Base-by-base conservation (phyloP, 2,113 vertebrate genomes). In the Tauraco erythrolophus region DNA sequence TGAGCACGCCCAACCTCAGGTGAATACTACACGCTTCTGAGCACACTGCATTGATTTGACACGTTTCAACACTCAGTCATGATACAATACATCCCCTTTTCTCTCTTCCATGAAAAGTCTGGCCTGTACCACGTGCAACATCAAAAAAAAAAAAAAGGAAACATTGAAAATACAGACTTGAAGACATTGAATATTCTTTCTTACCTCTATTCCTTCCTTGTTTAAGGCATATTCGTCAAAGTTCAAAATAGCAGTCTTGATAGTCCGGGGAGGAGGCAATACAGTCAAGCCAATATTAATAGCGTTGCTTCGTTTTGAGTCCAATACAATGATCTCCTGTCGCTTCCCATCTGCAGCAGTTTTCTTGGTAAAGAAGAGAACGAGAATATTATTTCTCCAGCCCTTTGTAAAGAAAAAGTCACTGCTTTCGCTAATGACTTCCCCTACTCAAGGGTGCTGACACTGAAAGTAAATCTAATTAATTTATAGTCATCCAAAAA, bases 141-240 rank as follows among this genome's bases (percentile, higher is more conserved):
- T 1, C 0, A 3, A 22, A 37, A 37, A 61, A 37, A 37, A 61
- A 71, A 51, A 79, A 53, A 65, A 86, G 7, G 28, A 62, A 72
- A 33, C 16, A 56, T 1, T 53, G 33, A 81, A 85, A 85, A 91
- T 2, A 10, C 13, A 88, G 53, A 68, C 25, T 45, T 77, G n/a
- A 79, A 71, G 46, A 53, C 24, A 81, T 11, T 0, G 0, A 39
- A 30, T 51, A 19, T 27, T 70, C 39, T 68, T 84, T 51, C 97
- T 99, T 98, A 99, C 99, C 99, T 99, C 99, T 81, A 99, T 99
- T 94, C 99, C 99, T 98, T 99, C 99, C 97, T 99, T 99, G 98
- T 99, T 99, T 97, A 99, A 98, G 92, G 99, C 99, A 80, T 99
- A 99, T 97, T 99, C 99, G 17, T 99, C 99, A 39, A 99, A 99